phyloP scores from a whole-genome alignment of 2,113 vertebrate species.

The Pollachius pollachius region DNA sequence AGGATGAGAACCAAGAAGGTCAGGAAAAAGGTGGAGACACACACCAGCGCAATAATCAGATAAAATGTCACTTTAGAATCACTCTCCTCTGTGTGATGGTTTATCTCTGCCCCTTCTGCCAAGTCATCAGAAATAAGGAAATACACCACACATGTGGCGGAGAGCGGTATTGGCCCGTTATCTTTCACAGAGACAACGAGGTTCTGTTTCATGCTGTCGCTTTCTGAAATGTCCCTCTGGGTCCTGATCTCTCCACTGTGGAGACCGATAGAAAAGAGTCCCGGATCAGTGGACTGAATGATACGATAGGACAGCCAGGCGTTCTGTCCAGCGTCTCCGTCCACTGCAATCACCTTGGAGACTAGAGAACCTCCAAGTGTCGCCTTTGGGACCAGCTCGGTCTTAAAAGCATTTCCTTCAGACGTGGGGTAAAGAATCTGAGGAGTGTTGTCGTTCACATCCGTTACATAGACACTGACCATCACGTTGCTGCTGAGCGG shows the following conservation, averaged over 20 bases:
- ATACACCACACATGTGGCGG: constrained; percentile 52
- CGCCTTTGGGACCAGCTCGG: constrained; percentile 70
- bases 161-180: constrained; percentile 48
- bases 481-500: constrained; percentile 71
- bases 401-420: constrained; percentile 56
- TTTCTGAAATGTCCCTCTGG: constrained; percentile 54
- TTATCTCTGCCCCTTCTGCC: constrained; percentile 53
- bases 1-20: not conserved
- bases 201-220: constrained; percentile 50
- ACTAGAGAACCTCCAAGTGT: constrained; percentile 72
- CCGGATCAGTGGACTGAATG: constrained; percentile 54
- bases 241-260: constrained; percentile 61
- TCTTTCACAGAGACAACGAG: constrained; percentile 58
- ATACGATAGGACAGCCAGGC: constrained; percentile 60
- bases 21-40: constrained; percentile 5
- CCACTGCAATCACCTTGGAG: constrained; percentile 73
- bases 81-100: constrained; percentile 38
- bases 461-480: constrained; percentile 62
- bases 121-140: constrained; percentile 56
- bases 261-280: constrained; percentile 56
- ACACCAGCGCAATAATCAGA: constrained; percentile 49
- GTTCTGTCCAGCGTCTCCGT: constrained; percentile 63
- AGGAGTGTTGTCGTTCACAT: constrained; percentile 73
- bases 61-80: constrained; percentile 57
- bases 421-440: constrained; percentile 66